These are phyloP conservation scores for Poecilia velifera DNA, from an alignment of 2,797 vertebrate genomes.

Conservation along the genomic window DNA sequence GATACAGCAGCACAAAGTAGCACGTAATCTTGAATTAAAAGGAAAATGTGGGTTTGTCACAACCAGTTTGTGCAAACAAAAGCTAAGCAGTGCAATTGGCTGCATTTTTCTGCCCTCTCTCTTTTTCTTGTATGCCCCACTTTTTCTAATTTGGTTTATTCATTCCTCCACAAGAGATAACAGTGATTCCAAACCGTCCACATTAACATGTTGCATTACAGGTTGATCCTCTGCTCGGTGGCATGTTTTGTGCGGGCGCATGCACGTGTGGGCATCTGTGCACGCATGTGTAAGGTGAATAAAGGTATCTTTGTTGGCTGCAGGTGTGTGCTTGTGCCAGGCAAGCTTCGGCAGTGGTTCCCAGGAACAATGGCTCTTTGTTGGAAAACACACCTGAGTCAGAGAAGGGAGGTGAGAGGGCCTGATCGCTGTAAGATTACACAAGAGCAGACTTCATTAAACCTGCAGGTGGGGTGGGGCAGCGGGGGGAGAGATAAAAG, in stretches of 20 bases:
- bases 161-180: constrained; percentile 53
- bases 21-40: background rate
- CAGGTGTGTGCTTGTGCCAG: constrained; percentile 83
- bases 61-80: constrained; percentile 25
- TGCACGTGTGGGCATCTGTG: constrained; percentile 15
- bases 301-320: constrained; percentile 77
- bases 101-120: constrained; percentile 8
- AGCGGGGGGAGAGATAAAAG: constrained; percentile 34
- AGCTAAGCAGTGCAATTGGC: constrained; percentile 40
- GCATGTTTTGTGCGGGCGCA: constrained; percentile 25
- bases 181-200: constrained; percentile 43
- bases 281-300: constrained; percentile 59
- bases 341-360: constrained; percentile 70
- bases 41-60: background rate
- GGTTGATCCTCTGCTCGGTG: constrained; percentile 32
- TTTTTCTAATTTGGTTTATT: constrained; percentile 17
- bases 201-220: constrained; percentile 34
- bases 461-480: constrained; percentile 25
- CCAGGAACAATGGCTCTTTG: constrained; percentile 79
- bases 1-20: background rate
- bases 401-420: constrained; percentile 77
- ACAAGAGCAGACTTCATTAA: constrained; percentile 70
- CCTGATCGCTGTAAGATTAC: constrained; percentile 76
- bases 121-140: constrained; percentile 1
- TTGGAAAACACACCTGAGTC: constrained; percentile 80